phyloP scores from a whole-genome alignment of 2,888 invertebrate genomes.

The Meghimatium bilineatum region DNA sequence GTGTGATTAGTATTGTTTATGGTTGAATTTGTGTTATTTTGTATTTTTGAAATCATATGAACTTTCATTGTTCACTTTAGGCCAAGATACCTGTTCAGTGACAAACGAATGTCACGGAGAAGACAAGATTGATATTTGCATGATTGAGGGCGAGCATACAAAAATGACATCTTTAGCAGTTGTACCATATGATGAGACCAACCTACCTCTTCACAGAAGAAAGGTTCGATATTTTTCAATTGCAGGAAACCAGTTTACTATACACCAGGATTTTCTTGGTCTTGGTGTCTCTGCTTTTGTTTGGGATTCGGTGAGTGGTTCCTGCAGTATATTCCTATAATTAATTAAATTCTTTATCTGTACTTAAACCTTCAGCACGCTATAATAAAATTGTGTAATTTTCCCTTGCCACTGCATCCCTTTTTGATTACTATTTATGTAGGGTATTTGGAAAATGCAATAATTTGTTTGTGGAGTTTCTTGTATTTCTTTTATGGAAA shows the following conservation, averaged over 20 bases:
- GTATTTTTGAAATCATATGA: neutral
- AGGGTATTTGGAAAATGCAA: too few species aligned
- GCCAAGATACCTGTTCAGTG: neutral
- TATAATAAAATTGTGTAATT: too few species aligned
- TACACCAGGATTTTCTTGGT: conserved; percentile 72
- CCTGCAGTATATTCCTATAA: neutral
- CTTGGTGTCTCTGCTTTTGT: conserved; percentile 76
- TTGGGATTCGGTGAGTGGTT: conserved; percentile 75
- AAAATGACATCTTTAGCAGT: conserved; percentile 55
- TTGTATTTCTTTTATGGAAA: too few species aligned
- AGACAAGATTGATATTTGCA: neutral
- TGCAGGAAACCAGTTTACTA: conserved; percentile 60
- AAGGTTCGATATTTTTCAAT: conserved; percentile 61
- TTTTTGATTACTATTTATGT: too few species aligned
- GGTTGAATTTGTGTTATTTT: neutral
- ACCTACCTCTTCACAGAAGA: conserved; percentile 60
- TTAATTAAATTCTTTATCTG: neutral
- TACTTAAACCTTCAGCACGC: too few species aligned
- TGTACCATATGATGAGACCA: conserved; percentile 61
- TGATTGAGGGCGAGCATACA: too few species aligned
- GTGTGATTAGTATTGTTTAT: too few species aligned
- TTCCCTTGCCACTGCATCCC: too few species aligned
- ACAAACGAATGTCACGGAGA: neutral
- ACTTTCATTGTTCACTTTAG: neutral
- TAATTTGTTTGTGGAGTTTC: too few species aligned